phyloP scores from a whole-genome alignment of 2,888 invertebrate species.

The Scaptomyza polygonia region DNA sequence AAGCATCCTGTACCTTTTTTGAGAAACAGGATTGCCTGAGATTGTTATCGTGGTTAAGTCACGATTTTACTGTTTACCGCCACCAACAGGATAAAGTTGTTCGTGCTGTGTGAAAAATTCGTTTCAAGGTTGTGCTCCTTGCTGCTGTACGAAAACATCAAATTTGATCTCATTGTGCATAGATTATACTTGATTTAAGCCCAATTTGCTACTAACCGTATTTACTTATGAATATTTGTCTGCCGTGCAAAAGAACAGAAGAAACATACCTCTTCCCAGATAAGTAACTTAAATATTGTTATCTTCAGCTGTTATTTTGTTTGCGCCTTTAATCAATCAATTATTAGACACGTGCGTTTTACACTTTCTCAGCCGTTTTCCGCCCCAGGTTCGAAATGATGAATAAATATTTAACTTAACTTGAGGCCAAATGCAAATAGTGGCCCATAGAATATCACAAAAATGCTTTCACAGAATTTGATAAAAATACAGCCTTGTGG shows the following conservation, averaged over 20 bases:
- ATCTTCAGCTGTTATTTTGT: slow-evolving; percentile 51
- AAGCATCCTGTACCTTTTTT: background rate
- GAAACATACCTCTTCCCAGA: background rate
- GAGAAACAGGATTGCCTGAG: background rate
- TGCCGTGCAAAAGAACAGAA: background rate
- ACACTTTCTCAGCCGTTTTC: slow-evolving; percentile 32
- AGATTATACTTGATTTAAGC: background rate
- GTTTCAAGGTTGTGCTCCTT: background rate
- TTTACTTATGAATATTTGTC: slow-evolving; percentile 16
- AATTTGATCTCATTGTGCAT: background rate
- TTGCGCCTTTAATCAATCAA: slow-evolving; percentile 62
- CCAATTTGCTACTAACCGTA: background rate
- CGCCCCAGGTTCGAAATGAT: slow-evolving; percentile 21
- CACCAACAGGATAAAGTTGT: no score
- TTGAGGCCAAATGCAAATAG: slow-evolving; percentile 33
- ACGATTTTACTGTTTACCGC: no score
- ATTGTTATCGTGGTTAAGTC: no score
- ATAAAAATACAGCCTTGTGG: slow-evolving; percentile 3
- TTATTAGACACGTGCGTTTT: slow-evolving; percentile 58
- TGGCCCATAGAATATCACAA: slow-evolving; percentile 9
- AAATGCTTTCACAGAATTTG: slow-evolving; percentile 7
- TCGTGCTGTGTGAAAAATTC: background rate
- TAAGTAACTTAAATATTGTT: slow-evolving; percentile 2
- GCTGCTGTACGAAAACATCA: background rate
- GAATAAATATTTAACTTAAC: slow-evolving; percentile 36